Conservation (phyloP, 2,797 vertebrate genomes). For the Phyllotis vaccarum region DNA sequence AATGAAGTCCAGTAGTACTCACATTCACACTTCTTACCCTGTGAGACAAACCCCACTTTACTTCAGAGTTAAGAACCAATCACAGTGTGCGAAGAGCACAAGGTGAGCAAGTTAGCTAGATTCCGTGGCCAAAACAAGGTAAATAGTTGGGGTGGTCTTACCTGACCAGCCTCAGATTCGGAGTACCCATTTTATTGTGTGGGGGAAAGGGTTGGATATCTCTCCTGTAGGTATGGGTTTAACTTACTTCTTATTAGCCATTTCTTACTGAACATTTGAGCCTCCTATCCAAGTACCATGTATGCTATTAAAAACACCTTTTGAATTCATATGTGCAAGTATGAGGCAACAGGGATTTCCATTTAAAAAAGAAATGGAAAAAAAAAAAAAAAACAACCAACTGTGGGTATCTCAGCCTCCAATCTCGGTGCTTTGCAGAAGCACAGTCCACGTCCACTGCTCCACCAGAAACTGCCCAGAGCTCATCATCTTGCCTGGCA, state of each 20-base stretch:
- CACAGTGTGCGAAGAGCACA: background rate
- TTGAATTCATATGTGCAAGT: background rate
- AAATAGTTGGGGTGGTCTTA: background rate
- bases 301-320: background rate
- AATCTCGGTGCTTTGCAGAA: background rate
- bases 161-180: background rate
- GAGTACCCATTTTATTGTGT: background rate
- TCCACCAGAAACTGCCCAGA: background rate
- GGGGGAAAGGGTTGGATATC: background rate
- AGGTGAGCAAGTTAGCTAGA: background rate
- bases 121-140: background rate
- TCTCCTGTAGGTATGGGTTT: background rate
- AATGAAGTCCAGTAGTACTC: background rate
- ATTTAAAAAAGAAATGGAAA: background rate
- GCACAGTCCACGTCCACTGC: background rate
- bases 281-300: background rate
- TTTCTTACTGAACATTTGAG: background rate
- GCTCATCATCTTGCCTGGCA: background rate
- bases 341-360: background rate
- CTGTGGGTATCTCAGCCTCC: background rate
- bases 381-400: no score
- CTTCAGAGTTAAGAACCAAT: background rate
- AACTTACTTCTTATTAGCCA: background rate
- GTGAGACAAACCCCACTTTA: background rate
- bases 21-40: background rate